A percentile compares a stretch with the other conserved stretches of the same genome.
Conservation (phyloP, 1,140 invertebrate species). For the Diachasmimorpha longicaudata region DNA sequence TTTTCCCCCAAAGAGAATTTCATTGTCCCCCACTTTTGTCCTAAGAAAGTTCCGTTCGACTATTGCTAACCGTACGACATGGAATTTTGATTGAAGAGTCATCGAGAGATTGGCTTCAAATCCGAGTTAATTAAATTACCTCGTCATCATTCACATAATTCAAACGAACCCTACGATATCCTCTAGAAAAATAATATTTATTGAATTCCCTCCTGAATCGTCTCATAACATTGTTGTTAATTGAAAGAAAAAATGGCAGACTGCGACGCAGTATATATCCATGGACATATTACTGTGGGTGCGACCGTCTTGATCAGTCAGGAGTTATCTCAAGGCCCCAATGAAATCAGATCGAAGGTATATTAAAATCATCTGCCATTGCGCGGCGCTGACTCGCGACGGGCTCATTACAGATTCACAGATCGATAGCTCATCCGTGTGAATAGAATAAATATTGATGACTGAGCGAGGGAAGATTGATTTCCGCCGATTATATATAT, state of each 20-base stretch:
- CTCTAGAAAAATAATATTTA: no score
- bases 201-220: no score
- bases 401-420: background rate
- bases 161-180: no score
- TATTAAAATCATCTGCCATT: background rate
- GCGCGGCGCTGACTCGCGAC: background rate
- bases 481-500: background rate
- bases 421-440: background rate
- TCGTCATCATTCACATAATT: background rate
- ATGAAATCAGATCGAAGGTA: background rate
- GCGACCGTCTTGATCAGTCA: background rate
- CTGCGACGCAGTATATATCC: background rate
- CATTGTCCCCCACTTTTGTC: background rate
- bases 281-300: background rate
- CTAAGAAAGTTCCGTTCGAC: conserved; percentile 6
- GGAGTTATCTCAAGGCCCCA: background rate
- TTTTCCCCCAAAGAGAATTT: conserved; percentile 24
- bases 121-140: background rate
- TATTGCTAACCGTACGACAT: background rate
- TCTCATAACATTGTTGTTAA: no score
- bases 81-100: background rate
- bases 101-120: background rate
- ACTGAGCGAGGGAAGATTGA: background rate
- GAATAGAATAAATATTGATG: conserved; percentile 6
- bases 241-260: background rate